Evolutionary conservation across 2,888 invertebrate genomes (phyloP), one percentile per base, ranked within the genome.

Genomic region (Thecocarcelia acutangulata): DNA sequence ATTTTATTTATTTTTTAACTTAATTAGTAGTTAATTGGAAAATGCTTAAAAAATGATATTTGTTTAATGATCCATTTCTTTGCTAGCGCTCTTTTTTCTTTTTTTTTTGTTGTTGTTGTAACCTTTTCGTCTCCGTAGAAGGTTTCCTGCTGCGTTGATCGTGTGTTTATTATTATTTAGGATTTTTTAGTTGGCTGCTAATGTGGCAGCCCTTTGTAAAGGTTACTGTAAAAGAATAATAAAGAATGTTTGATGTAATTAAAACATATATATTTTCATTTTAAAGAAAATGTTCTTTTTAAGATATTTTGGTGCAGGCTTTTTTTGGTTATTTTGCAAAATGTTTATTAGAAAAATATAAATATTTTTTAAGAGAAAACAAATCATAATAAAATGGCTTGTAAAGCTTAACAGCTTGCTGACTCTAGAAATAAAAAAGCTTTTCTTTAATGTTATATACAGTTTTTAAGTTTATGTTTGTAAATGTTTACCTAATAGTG

Each of bases 151-250:
- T 44, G 21, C 6, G 37, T 21, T 68, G 66, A 58, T 33, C 56
- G 74, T 58, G 50, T 56, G 54, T 61, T 64, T 69, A 46, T 58
- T 69, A 46, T 58, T n/a, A 8, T 19, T 61, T 46, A 46, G 54
- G 44, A 8, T 61, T 61, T 54, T 63, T 46, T 79, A 77, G 68
- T 74, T 83, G 68, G 87, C 88, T 88, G 88, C 88, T 83, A 85
- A 85, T 85, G 86, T 87, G 85, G 86, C 89, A 89, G 89, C 88
- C 86, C 86, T 85, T 84, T 86, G 87, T 85, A 89, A 86, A 85
- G 88, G 88, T 89, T 89, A 89, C 88, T 89, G 88, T 75, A 88
- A 88, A 40, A 66, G 12, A 69, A 61, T 42, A 73, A 66, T 44
- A 56, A 44, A 0, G 46, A 50, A 37, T 28, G 15, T 1, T 59